Percentiles rank a stretch among this genome's conserved stretches.
Conservation (phyloP, 2,113 vertebrate species). For the Tenebrosternarchus preto region DNA sequence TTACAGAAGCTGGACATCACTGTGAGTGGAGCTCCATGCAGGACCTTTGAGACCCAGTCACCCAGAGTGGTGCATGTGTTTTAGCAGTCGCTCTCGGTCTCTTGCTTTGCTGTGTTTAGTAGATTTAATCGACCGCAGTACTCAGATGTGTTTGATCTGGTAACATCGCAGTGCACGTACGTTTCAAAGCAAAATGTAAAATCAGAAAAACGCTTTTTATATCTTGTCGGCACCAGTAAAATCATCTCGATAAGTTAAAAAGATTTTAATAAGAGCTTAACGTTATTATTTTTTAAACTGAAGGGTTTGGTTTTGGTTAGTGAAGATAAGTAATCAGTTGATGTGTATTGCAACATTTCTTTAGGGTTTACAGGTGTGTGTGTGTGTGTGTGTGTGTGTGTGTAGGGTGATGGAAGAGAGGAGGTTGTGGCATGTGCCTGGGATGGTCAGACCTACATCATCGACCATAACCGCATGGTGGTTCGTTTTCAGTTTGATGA, state of each 20-base stretch:
- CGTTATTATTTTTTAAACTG: too few relatives aligned
- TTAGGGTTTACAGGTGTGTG: too few relatives aligned
- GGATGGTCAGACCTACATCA: slow-evolving; percentile 98
- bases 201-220: too few relatives aligned
- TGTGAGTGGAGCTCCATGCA: slow-evolving; percentile 79
- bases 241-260: too few relatives aligned
- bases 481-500: slow-evolving; percentile 97
- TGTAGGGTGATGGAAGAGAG: slow-evolving; percentile 90
- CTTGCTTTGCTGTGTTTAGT: neutral
- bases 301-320: neutral
- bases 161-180: too few relatives aligned
- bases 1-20: slow-evolving; percentile 95
- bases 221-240: too few relatives aligned
- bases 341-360: neutral
- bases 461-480: slow-evolving; percentile 89
- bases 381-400: slow-evolving; percentile 31
- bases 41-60: neutral
- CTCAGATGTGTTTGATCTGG: too few relatives aligned
- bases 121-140: neutral
- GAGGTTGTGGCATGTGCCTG: slow-evolving; percentile 97
- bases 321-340: too few relatives aligned
- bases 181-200: too few relatives aligned
- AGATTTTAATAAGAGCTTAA: too few relatives aligned
- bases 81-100: neutral
- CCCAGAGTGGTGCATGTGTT: neutral